Base-by-base conservation (phyloP, 2,888 invertebrate genomes). In the Cryptus viduatorius region DNA sequence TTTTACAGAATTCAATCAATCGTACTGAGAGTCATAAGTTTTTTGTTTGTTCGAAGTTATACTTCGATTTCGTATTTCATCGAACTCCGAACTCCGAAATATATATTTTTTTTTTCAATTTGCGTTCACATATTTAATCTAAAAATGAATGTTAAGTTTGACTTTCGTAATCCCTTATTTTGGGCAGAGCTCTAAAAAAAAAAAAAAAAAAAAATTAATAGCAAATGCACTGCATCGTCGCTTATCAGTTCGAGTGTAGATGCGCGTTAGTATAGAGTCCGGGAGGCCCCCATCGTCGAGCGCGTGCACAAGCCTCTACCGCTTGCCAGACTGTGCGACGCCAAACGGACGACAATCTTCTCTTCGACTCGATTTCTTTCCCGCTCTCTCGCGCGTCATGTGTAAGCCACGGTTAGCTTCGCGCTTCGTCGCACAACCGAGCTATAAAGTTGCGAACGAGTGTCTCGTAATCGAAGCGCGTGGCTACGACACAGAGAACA, bases 261-360 rank as follows among this genome's bases (percentile, higher is more conserved):
- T 31, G 59, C 29, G 59, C 59, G 59, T 29, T 8, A 59, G 59
- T 31, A 7, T 31, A 7, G 14, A 48, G 46, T 46, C 73, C 73
- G 48, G 64, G 50, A 64, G 67, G 56, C 61, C 46, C 24, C 56
- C 59, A 65, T 78, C 69, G 84, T 68, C 82, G 65, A 56, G 67
- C 19, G 71, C 77, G 73, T 67, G 75, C 79, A 79, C 78, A 80
- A 5, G 24, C 71, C 14, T 37, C 46, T 56, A 79, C 37, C 69
- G 50, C 50, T 50, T 83, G 82, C 83, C 84, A 87, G 87, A 87
- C 87, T 86, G 86, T 87, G 68, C 79, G 87, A 84, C 87, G 87
- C 87, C 87, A 84, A 86, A 79, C 75, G 67, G 64, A 79, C 82
- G 85, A 83, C 86, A 82, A 87, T 87, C 73, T 80, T 78, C 68